Conservation (phyloP, 2,888 invertebrate species). For the Sinodicranocentrus sp. region DNA sequence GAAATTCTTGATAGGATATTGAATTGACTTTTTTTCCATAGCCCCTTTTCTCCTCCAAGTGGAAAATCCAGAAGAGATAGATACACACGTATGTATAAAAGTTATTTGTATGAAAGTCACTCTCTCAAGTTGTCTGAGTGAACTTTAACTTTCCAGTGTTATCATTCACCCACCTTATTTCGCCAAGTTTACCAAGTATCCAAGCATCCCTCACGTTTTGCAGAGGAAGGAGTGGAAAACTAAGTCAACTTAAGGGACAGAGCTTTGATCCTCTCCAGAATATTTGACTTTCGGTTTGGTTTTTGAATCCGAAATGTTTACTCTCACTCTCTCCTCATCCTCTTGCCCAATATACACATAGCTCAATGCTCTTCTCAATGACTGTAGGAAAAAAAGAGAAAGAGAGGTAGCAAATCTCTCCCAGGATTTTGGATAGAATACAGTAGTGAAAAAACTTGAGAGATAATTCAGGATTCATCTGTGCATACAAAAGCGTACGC, state of each 20-base stretch:
- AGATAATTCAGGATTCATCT: conserved; percentile 56
- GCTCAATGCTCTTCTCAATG: conserved; percentile 39
- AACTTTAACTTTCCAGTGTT: conserved; percentile 55
- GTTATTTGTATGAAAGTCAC: not conserved
- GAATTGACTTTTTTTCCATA: conserved; percentile 25
- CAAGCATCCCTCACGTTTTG: conserved; percentile 12
- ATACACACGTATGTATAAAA: not conserved
- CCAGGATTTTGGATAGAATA: not conserved
- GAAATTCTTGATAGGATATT: conserved; percentile 63
- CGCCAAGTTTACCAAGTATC: not conserved
- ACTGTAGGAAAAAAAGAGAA: not conserved
- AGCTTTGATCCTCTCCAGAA: conserved; percentile 51
- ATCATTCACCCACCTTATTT: conserved; percentile 9
- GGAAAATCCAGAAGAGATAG: not conserved
- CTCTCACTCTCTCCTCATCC: conserved; percentile 34
- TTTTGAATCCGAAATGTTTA: conserved; percentile 52
- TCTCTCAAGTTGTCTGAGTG: not conserved
- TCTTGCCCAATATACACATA: conserved; percentile 10
- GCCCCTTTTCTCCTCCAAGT: not conserved
- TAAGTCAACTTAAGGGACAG: conserved; percentile 31
- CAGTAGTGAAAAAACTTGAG: conserved; percentile 3
- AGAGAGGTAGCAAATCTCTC: not conserved
- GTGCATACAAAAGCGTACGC: conserved; percentile 55
- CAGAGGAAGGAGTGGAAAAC: too few species aligned
- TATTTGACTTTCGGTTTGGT: conserved; percentile 63